Evolutionary conservation across 1,140 invertebrate species (phyloP).

Genomic region (Alviniconcha marisindica): DNA sequence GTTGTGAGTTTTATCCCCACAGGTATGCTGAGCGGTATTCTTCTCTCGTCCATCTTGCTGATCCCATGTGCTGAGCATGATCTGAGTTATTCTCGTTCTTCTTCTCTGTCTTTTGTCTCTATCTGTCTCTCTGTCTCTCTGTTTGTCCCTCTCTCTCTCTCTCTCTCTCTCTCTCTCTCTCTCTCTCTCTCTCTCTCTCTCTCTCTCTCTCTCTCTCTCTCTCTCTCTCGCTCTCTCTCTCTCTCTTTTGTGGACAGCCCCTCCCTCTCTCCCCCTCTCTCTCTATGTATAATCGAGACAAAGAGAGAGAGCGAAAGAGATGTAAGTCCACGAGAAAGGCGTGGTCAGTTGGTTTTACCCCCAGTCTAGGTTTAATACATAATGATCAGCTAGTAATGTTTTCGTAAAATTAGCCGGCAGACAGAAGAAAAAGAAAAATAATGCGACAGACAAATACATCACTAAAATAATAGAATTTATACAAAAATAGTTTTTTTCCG

Average conservation of each 20-base stretch:
- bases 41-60: conserved; percentile 2
- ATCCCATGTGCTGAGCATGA: too few relatives aligned
- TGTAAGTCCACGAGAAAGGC: too few relatives aligned
- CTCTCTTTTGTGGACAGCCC: background rate
- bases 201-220: background rate
- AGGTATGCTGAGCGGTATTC: conserved; percentile 14
- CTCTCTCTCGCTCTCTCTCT: conserved; percentile 23
- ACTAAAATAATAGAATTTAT: too few relatives aligned
- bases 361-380: too few relatives aligned
- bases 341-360: too few relatives aligned
- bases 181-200: background rate
- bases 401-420: too few relatives aligned
- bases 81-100: background rate
- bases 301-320: too few relatives aligned
- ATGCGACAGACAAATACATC: too few relatives aligned
- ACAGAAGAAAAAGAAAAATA: too few relatives aligned
- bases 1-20: background rate
- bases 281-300: too few relatives aligned
- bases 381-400: too few relatives aligned
- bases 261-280: background rate
- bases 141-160: background rate
- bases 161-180: background rate
- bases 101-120: background rate
- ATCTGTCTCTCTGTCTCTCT: background rate
- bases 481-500: too few relatives aligned